Evolutionary conservation across 1,140 invertebrate species (phyloP).

Genomic region (Tribolium castaneum): DNA sequence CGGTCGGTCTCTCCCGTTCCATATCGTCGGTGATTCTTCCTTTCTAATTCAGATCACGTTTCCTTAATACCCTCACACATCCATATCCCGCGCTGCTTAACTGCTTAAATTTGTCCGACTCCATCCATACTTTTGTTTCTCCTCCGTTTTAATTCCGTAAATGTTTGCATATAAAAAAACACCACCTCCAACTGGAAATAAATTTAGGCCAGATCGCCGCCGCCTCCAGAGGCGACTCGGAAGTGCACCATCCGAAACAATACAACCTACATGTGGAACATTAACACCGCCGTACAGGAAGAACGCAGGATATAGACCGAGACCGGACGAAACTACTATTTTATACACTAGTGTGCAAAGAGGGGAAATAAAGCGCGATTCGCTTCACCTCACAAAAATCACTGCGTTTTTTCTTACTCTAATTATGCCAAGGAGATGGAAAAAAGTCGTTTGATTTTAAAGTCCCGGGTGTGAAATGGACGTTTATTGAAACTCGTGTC

Average conservation of each 20-base stretch:
- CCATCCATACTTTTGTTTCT: conserved; percentile 54
- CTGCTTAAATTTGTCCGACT: conserved; percentile 56
- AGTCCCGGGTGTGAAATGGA: not conserved
- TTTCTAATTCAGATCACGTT: conserved; percentile 60
- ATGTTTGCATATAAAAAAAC: too few species aligned
- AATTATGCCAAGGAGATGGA: not conserved
- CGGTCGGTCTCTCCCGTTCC: conserved; percentile 25
- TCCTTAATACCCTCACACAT: conserved; percentile 61
- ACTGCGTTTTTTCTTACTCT: not conserved
- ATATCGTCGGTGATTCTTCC: conserved; percentile 54
- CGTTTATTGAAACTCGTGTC: conserved; percentile 24
- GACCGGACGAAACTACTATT: not conserved
- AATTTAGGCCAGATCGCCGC: conserved; percentile 2
- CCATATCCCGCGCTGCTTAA: conserved; percentile 56
- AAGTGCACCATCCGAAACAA: conserved; percentile 40
- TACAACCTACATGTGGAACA: conserved; percentile 38
- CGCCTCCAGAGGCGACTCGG: conserved; percentile 27
- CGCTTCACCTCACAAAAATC: not conserved
- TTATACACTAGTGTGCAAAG: not conserved
- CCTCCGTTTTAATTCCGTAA: not conserved
- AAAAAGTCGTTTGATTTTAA: not conserved
- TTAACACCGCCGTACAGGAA: conserved; percentile 37
- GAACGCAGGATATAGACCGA: conserved; percentile 16
- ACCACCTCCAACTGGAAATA: too few species aligned
- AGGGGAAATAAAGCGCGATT: not conserved